Percentiles rank a stretch among this genome's conserved stretches.
phyloP scores from a whole-genome alignment of 2,113 vertebrate genomes.

The Rana temporaria region DNA sequence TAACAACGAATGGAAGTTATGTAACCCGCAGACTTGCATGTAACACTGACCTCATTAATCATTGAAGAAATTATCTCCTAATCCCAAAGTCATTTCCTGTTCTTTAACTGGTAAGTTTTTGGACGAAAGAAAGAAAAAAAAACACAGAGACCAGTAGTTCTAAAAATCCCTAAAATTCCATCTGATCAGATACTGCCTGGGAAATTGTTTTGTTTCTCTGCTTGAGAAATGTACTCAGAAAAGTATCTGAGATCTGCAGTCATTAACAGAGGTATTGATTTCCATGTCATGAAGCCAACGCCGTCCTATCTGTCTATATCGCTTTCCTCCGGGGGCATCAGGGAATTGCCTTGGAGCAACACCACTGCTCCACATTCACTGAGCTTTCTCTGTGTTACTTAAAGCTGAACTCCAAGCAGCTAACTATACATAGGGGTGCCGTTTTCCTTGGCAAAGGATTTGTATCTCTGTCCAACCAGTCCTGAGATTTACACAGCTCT shows the following conservation, averaged over 20 bases:
- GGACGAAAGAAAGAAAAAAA: not conserved
- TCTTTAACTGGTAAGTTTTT: not conserved
- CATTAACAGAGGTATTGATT: not conserved
- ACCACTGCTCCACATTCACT: not conserved
- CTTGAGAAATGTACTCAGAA: too few relatives aligned
- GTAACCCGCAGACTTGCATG: too few relatives aligned
- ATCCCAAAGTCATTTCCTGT: too few relatives aligned
- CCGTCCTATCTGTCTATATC: not conserved
- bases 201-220: not conserved
- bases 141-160: not conserved
- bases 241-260: too few relatives aligned
- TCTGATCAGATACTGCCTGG: not conserved
- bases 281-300: not conserved
- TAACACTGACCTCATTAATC: too few relatives aligned
- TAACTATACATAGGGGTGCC: too few relatives aligned
- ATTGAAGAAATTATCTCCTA: too few relatives aligned
- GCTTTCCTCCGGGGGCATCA: not conserved
- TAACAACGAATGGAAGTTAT: too few relatives aligned
- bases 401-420: too few relatives aligned
- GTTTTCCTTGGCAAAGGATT: too few relatives aligned
- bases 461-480: too few relatives aligned
- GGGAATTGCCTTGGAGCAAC: slow-evolving; percentile 11
- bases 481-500: too few relatives aligned
- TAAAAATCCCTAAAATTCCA: not conserved
- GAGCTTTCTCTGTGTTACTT: not conserved